These are phyloP conservation scores for Macaria notata DNA, from an alignment of 2,888 invertebrate genomes.

Conservation along the genomic window DNA sequence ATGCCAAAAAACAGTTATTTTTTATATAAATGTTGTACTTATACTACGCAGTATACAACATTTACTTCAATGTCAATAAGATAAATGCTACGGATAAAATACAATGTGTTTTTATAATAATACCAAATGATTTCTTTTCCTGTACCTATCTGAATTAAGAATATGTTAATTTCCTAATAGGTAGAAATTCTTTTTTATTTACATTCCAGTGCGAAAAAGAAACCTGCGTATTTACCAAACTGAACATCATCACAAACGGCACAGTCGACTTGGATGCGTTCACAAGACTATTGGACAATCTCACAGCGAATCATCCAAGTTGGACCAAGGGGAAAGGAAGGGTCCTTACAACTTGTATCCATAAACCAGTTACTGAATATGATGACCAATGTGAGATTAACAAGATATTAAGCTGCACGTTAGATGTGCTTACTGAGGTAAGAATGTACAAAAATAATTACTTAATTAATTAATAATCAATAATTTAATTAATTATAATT, in stretches of 20 bases:
- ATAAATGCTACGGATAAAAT: too few relatives aligned
- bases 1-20: too few relatives aligned
- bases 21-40: too few relatives aligned
- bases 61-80: not conserved
- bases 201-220: conserved; percentile 61
- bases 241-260: conserved; percentile 49
- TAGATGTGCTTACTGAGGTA: conserved; percentile 71
- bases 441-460: conserved; percentile 6
- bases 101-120: too few relatives aligned
- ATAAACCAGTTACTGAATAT: conserved; percentile 45
- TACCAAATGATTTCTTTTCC: too few relatives aligned
- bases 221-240: conserved; percentile 60
- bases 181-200: not conserved
- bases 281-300: conserved; percentile 57
- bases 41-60: too few relatives aligned
- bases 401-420: conserved; percentile 59
- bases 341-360: conserved; percentile 61
- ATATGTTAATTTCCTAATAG: not conserved
- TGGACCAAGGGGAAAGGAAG: conserved; percentile 63
- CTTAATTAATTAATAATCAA: too few relatives aligned
- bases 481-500: too few relatives aligned
- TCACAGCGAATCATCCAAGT: conserved; percentile 48
- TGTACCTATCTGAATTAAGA: too few relatives aligned
- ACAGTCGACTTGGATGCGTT: conserved; percentile 53
- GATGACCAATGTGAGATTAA: conserved; percentile 62